Percentiles rank a stretch among this genome's conserved stretches.
phyloP scores from a whole-genome alignment of 2,113 vertebrate genomes.

The Tyrannus savana region DNA sequence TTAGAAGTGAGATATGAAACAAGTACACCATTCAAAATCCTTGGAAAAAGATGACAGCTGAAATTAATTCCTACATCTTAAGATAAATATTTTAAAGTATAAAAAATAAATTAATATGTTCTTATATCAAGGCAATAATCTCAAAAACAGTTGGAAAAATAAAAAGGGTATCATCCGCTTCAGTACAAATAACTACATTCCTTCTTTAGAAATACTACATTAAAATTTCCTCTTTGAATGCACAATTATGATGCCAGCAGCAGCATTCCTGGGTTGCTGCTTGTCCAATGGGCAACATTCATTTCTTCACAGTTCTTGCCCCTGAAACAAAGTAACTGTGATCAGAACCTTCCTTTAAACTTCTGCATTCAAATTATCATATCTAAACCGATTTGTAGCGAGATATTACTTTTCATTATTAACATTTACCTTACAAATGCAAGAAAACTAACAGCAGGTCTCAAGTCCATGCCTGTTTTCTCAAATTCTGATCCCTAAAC shows the following conservation, averaged over 20 bases:
- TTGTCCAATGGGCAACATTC: background rate
- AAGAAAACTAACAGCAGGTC: background rate
- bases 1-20: conserved; percentile 6
- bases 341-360: background rate
- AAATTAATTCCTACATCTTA: conserved; percentile 4
- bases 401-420: background rate
- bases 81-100: conserved; percentile 33
- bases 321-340: conserved; percentile 61
- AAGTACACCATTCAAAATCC: background rate
- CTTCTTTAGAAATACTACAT: conserved; percentile 3
- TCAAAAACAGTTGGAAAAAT: conserved; percentile 26
- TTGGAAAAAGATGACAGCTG: background rate
- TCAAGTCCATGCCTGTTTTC: background rate
- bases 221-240: background rate
- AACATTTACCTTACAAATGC: background rate
- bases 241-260: background rate
- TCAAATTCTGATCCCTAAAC: background rate
- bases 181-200: conserved; percentile 17
- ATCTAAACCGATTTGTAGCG: background rate
- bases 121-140: conserved; percentile 44
- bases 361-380: background rate
- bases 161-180: background rate
- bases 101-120: conserved; percentile 27
- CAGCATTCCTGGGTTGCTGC: background rate
- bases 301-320: conserved; percentile 55